Conservation (phyloP, 2,113 vertebrate species). For the Pygoscelis antarcticus region DNA sequence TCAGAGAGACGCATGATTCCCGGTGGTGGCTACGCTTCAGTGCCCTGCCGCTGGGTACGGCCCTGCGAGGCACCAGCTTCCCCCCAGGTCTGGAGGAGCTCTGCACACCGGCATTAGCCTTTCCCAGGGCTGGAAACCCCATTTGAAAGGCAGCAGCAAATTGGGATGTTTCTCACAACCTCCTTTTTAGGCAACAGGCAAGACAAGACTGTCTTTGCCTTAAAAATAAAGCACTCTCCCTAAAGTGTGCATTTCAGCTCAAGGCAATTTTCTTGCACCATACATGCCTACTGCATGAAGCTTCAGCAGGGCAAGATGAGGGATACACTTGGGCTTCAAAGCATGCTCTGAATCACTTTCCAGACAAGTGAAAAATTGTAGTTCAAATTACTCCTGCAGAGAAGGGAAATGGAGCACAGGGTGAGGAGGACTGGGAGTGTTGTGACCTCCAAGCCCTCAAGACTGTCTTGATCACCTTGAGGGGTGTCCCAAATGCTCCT, state of each 20-base stretch:
- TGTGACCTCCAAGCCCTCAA: background rate
- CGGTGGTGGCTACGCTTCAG: background rate
- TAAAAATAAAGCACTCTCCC: background rate
- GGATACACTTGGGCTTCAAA: background rate
- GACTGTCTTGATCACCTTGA: background rate
- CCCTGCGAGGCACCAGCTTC: background rate
- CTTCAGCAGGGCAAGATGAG: background rate
- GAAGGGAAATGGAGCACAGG: background rate
- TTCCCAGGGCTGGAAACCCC: background rate
- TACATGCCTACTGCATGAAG: background rate
- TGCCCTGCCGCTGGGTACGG: accelerated
- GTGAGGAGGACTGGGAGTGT: background rate
- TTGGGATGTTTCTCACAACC: background rate
- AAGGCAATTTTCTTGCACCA: background rate
- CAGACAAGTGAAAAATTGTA: background rate
- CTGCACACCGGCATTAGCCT: background rate
- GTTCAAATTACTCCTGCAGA: background rate
- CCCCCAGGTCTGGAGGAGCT: background rate
- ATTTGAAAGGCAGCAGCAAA: background rate
- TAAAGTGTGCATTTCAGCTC: background rate
- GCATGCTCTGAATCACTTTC: background rate
- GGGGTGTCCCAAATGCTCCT: background rate
- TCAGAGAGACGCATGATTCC: background rate
- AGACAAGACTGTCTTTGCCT: background rate
- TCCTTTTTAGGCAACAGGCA: background rate